These are phyloP conservation scores for Scylla paramamosain DNA, from an alignment of 1,140 invertebrate species.

Conservation along the genomic window DNA sequence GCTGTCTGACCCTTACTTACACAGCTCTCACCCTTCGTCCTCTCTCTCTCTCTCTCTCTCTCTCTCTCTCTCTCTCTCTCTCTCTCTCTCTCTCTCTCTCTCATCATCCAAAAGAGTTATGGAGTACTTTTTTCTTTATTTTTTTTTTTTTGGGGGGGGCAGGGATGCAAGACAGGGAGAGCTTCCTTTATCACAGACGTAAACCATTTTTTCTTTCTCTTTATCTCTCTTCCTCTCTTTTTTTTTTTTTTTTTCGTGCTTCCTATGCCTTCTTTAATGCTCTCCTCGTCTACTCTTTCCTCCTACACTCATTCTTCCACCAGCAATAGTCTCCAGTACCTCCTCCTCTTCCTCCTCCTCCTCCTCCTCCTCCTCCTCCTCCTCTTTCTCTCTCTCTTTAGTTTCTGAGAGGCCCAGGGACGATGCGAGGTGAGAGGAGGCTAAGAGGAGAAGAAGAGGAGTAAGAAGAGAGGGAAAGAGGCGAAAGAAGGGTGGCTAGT, in stretches of 20 bases:
- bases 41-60: background rate
- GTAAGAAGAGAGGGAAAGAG: too few species aligned
- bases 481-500: too few species aligned
- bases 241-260: background rate
- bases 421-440: too few species aligned
- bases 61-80: constrained; percentile 3
- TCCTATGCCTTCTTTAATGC: background rate
- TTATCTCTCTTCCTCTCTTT: background rate
- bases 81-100: background rate
- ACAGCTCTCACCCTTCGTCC: too few species aligned
- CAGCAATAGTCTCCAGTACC: background rate
- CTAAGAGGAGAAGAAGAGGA: too few species aligned
- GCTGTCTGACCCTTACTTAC: too few species aligned
- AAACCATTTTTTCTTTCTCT: background rate
- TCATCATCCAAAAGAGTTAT: background rate
- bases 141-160: too few species aligned
- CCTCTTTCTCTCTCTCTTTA: too few species aligned
- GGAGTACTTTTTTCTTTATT: background rate
- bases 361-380: too few species aligned
- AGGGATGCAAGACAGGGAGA: background rate
- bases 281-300: background rate
- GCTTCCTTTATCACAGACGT: background rate
- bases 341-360: too few species aligned
- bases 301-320: background rate
- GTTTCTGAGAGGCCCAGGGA: too few species aligned